These are phyloP conservation scores for Sarotherodon lohbergeri DNA, from an alignment of 2,113 vertebrate genomes.

Conservation along the genomic window DNA sequence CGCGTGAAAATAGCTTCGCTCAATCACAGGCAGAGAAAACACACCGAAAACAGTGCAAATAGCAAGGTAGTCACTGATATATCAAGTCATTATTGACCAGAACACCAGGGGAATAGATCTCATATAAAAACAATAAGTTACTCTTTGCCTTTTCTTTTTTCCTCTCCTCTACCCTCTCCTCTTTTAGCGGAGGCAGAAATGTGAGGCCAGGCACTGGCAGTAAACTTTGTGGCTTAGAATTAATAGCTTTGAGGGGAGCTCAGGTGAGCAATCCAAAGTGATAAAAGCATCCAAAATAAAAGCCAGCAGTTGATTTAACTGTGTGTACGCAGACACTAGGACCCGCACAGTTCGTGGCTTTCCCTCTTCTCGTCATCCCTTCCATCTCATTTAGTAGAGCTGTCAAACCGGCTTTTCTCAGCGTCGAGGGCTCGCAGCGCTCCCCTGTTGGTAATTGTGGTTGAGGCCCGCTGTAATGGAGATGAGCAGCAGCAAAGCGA, in stretches of 20 bases:
- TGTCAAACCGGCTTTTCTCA: neutral
- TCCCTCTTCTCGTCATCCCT: neutral
- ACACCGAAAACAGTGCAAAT: slow-evolving; percentile 79
- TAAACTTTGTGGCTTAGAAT: slow-evolving; percentile 76
- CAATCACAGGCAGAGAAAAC: slow-evolving; percentile 77
- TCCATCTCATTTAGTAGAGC: slow-evolving; percentile 34
- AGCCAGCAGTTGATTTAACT: slow-evolving; percentile 33
- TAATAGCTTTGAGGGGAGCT: slow-evolving; percentile 68
- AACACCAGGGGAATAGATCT: slow-evolving; percentile 74
- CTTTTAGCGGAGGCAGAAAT: slow-evolving; percentile 50
- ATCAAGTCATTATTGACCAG: slow-evolving; percentile 81
- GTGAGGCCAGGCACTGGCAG: slow-evolving; percentile 40
- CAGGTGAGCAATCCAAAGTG: slow-evolving; percentile 51
- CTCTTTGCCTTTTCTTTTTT: slow-evolving; percentile 57
- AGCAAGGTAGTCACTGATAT: slow-evolving; percentile 72
- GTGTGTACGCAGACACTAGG: slow-evolving; percentile 32
- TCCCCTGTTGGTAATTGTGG: slow-evolving; percentile 22
- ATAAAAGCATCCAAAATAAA: slow-evolving; percentile 58
- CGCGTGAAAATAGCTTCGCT: slow-evolving; percentile 72
- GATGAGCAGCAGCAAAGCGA: neutral
- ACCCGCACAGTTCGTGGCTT: neutral
- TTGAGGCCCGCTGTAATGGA: neutral
- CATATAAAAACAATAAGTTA: slow-evolving; percentile 82
- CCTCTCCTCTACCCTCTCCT: slow-evolving; percentile 12
- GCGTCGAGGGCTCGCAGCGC: neutral